Evolutionary conservation across 2,797 vertebrate species (phyloP).

Genomic region (Emys orbicularis): DNA sequence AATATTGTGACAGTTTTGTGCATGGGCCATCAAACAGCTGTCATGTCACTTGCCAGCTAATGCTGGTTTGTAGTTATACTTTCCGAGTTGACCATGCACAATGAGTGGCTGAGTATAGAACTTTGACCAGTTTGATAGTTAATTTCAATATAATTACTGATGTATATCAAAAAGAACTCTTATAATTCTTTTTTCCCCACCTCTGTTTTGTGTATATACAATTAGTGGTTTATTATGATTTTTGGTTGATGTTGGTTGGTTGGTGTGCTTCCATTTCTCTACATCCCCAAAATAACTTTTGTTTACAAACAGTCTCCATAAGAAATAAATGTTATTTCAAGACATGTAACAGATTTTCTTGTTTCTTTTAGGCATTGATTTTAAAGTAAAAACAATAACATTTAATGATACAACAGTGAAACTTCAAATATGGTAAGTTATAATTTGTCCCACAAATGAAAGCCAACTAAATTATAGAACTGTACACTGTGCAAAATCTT

Average conservation of each 20-base stretch:
- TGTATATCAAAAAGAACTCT: neutral
- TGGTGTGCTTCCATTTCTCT: neutral
- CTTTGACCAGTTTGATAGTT: neutral
- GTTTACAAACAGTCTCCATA: slow-evolving; percentile 18
- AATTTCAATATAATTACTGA: slow-evolving; percentile 3
- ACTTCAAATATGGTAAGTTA: slow-evolving; percentile 83
- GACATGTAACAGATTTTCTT: slow-evolving; percentile 46
- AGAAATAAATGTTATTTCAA: neutral
- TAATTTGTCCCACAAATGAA: slow-evolving; percentile 33
- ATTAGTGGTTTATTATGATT: slow-evolving; percentile 10
- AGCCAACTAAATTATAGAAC: neutral
- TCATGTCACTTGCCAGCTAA: neutral
- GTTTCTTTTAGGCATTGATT: slow-evolving; percentile 80
- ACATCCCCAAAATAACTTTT: neutral
- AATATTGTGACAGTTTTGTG: neutral
- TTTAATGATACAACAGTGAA: slow-evolving; percentile 75
- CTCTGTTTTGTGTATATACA: neutral
- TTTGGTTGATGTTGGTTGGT: neutral
- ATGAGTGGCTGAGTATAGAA: neutral
- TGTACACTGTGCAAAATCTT: slow-evolving; percentile 7
- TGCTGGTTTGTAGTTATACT: neutral
- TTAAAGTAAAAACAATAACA: slow-evolving; percentile 77
- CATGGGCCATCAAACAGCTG: neutral
- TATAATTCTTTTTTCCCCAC: neutral
- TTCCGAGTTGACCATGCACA: neutral